phyloP scores from a whole-genome alignment of 2,888 invertebrate species.

The Brenthis daphne region DNA sequence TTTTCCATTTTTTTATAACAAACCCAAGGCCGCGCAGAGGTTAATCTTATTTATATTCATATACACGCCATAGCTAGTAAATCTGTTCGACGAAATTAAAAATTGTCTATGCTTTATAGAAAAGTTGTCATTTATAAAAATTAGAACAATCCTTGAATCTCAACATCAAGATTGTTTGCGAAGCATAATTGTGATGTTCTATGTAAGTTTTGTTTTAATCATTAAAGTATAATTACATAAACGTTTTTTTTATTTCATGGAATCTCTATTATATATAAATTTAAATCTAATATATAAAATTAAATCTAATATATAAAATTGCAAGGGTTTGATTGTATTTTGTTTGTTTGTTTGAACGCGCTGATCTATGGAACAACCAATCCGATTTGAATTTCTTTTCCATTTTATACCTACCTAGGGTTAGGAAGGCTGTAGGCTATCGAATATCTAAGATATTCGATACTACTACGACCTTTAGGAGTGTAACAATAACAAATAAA shows the following conservation, averaged over 20 bases:
- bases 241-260: conserved; percentile 43
- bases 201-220: conserved; percentile 79
- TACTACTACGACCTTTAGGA: no score
- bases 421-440: no score
- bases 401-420: no score
- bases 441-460: no score
- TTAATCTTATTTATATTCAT: conserved; percentile 16
- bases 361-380: no score
- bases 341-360: no score
- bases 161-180: conserved; percentile 73
- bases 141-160: conserved; percentile 28
- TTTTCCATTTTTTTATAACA: conserved; percentile 15
- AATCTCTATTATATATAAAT: no score
- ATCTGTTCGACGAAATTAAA: conserved; percentile 3
- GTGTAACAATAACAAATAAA: no score
- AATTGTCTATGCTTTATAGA: conserved; percentile 25
- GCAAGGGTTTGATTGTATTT: not conserved
- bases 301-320: not conserved
- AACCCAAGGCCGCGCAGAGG: conserved; percentile 17
- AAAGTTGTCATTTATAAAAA: conserved; percentile 21
- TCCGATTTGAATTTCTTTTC: no score
- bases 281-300: not conserved
- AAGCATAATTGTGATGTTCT: conserved; percentile 83
- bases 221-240: conserved; percentile 74
- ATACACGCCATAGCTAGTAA: conserved; percentile 13